These are phyloP conservation scores for Zhengitettix transpicula DNA, from an alignment of 2,888 invertebrate genomes.

Conservation along the genomic window DNA sequence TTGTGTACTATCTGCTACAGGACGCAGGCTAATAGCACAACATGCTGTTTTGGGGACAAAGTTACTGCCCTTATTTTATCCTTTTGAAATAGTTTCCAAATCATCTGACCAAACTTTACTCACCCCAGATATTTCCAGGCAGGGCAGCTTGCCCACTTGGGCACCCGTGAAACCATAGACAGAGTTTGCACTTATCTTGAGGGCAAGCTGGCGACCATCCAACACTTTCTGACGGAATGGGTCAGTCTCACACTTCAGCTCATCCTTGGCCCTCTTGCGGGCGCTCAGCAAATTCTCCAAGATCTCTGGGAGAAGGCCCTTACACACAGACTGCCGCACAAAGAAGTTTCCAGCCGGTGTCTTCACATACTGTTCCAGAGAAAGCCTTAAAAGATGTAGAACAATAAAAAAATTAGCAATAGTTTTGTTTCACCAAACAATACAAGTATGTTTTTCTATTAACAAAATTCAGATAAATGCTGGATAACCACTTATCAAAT, in stretches of 20 bases:
- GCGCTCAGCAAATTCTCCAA: constrained; percentile 78
- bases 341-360: constrained; percentile 88
- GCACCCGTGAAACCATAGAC: constrained; percentile 99
- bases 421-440: background rate
- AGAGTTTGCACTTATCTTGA: constrained; percentile 98
- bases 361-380: constrained; percentile 57
- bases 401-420: background rate
- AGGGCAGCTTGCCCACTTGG: constrained; percentile 88
- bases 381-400: constrained; percentile 23
- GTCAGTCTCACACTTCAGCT: constrained; percentile 90
- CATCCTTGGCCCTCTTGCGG: constrained; percentile 85
- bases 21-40: no score
- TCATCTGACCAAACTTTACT: constrained; percentile 14
- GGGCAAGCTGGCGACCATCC: constrained; percentile 90
- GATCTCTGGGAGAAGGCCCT: constrained; percentile 90
- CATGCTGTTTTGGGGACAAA: no score
- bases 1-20: no score
- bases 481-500: no score
- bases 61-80: no score
- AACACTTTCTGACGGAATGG: constrained; percentile 83
- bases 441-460: background rate
- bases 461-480: no score
- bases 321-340: constrained; percentile 68
- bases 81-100: background rate
- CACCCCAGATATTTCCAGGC: constrained; percentile 83